These are phyloP conservation scores for Fregetta grallaria DNA, from an alignment of 2,113 vertebrate genomes.

Conservation along the genomic window DNA sequence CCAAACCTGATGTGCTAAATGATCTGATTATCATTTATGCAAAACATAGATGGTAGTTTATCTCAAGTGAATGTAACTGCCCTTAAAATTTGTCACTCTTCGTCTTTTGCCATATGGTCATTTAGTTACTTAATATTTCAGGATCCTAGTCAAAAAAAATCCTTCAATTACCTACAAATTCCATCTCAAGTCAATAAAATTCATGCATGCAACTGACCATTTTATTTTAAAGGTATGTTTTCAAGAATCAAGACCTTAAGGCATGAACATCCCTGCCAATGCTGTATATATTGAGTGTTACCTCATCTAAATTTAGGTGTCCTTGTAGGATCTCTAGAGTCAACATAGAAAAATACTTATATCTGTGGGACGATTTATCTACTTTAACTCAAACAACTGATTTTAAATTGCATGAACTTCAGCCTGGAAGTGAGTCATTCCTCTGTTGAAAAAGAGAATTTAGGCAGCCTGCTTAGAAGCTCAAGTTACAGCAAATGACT, in stretches of 20 bases:
- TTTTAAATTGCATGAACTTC: background rate
- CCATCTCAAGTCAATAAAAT: background rate
- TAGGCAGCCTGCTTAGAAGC: background rate
- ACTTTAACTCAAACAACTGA: background rate
- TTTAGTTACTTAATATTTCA: background rate
- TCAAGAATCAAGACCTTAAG: background rate
- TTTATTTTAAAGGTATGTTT: background rate
- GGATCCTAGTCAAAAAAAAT: background rate
- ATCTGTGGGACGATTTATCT: background rate
- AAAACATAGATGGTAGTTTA: background rate
- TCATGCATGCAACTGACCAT: background rate
- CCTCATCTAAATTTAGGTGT: background rate
- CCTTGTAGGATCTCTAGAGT: background rate
- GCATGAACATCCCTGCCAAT: background rate
- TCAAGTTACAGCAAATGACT: background rate
- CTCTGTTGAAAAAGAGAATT: background rate
- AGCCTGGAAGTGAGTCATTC: background rate
- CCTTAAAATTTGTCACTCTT: background rate
- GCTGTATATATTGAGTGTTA: background rate
- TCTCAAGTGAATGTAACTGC: background rate
- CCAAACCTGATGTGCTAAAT: background rate
- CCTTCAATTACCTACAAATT: background rate
- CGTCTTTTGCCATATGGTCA: background rate
- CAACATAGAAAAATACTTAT: background rate
- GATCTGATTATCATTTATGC: background rate